Evolutionary conservation across 2,888 invertebrate genomes (phyloP).

Genomic region (Acrobeloides nanus): DNA sequence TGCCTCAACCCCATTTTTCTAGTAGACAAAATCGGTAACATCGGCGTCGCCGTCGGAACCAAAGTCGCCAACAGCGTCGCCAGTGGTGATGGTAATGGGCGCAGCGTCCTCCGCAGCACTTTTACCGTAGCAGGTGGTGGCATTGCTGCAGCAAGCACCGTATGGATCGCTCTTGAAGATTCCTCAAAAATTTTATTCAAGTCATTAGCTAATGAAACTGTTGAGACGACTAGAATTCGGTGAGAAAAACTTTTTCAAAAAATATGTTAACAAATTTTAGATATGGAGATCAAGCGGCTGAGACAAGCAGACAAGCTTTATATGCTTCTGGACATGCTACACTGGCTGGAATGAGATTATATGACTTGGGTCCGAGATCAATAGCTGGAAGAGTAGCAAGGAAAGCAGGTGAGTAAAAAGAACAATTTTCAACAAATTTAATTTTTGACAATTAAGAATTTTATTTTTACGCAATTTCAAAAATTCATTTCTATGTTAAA

Average conservation of each 20-base stretch:
- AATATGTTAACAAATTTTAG: slow-evolving; percentile 12
- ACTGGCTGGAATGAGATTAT: slow-evolving; percentile 64
- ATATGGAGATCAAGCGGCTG: slow-evolving; percentile 59
- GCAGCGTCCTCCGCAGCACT: slow-evolving; percentile 25
- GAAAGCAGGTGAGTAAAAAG: slow-evolving; percentile 56
- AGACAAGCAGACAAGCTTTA: slow-evolving; percentile 65
- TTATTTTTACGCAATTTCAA: too few relatives aligned
- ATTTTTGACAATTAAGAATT: too few relatives aligned
- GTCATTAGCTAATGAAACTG: slow-evolving; percentile 66
- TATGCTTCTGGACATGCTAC: slow-evolving; percentile 68
- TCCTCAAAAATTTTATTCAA: slow-evolving; percentile 65
- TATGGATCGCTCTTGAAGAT: slow-evolving; percentile 67
- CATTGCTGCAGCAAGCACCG: slow-evolving; percentile 61
- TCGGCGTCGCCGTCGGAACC: slow-evolving; percentile 65
- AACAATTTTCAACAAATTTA: too few relatives aligned
- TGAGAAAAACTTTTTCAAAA: slow-evolving; percentile 54
- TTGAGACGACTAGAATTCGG: slow-evolving; percentile 69
- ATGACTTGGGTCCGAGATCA: slow-evolving; percentile 62
- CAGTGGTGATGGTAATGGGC: slow-evolving; percentile 43
- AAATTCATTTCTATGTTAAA: too few relatives aligned
- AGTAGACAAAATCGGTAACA: slow-evolving; percentile 63
- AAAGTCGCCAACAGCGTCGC: slow-evolving; percentile 63
- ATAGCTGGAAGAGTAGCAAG: slow-evolving; percentile 64
- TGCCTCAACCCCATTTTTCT: slow-evolving; percentile 19
- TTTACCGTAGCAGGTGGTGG: slow-evolving; percentile 41